Evolutionary conservation across 2,888 invertebrate genomes (phyloP), one percentile per base, ranked within the genome.

Genomic region (Gymnocheta viridis): DNA sequence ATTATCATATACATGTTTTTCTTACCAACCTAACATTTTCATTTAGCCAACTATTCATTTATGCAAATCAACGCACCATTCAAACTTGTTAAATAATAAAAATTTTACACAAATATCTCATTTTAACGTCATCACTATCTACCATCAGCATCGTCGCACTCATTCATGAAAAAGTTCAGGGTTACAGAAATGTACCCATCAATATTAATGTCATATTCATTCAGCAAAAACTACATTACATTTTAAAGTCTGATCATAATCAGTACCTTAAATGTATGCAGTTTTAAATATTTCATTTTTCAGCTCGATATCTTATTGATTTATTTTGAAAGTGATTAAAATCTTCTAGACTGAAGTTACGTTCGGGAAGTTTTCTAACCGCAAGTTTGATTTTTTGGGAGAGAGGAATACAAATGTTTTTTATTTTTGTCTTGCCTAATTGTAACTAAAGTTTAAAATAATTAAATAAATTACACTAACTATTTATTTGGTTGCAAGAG

Each of bases 21-120:
- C 3, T 29, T 27, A 44, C 5, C 27, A 64, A 10, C 44, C 19
- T 38, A 19, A 14, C 29, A 38, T 17, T 44, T 17, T 49, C 67
- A 74, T 54, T 58, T 44, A 22, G 10, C 41, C 12, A 44, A 66
- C n/a, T 29, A 62, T 66, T 38, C 41, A 82, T 77, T 49, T 22
- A 49, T 49, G 51, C 9, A 73, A 32, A 76, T 19, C 56, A 17
- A 6, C 24, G 44, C 64, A 38, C 29, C 35, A 27, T 32, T 9
- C 4, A 54, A 72, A 72, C 17, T 47, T 67, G 54, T 47, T 32
- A 32, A 44, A 60, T 17, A 58, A 6, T 47, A 35, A 17, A 24
- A 51, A 24, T 47, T n/a, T 44, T 66, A 56, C 44, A 14, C 14
- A 54, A 51, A 35, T 73, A 49, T 24, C 27, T 74, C 35, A 70